These are phyloP conservation scores for Mastomys coucha DNA, from an alignment of 2,113 vertebrate genomes.

Conservation along the genomic window DNA sequence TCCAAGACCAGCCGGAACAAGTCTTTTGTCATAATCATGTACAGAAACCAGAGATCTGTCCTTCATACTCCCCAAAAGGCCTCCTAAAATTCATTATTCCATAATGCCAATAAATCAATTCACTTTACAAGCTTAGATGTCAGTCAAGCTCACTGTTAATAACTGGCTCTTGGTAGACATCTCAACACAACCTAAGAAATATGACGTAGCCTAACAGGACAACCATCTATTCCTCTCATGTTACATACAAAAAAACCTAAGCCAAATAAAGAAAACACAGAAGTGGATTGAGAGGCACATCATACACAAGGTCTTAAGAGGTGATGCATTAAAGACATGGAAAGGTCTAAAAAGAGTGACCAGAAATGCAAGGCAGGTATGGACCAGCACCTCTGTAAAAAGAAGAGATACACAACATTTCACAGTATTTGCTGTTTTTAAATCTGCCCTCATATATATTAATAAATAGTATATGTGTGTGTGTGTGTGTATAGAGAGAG, in stretches of 20 bases:
- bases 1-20: neutral
- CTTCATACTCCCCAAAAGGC: neutral
- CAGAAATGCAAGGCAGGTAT: neutral
- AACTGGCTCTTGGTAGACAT: neutral
- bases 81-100: constrained; percentile 9
- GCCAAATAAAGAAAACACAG: neutral
- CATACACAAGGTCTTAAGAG: neutral
- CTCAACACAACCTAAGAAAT: neutral
- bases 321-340: neutral
- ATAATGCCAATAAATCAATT: neutral
- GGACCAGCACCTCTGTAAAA: neutral
- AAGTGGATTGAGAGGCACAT: neutral
- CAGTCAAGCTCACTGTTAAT: neutral
- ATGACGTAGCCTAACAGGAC: neutral
- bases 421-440: neutral
- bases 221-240: neutral
- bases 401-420: neutral
- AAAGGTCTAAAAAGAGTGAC: neutral
- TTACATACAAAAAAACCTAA: neutral
- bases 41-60: neutral
- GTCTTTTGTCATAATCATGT: neutral
- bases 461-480: neutral
- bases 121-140: neutral
- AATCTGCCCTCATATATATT: neutral
- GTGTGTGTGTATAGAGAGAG: neutral